Evolutionary conservation across 2,888 invertebrate species (phyloP), one percentile per base, ranked within the genome.

Genomic region (Tetheella fluctuosa): DNA sequence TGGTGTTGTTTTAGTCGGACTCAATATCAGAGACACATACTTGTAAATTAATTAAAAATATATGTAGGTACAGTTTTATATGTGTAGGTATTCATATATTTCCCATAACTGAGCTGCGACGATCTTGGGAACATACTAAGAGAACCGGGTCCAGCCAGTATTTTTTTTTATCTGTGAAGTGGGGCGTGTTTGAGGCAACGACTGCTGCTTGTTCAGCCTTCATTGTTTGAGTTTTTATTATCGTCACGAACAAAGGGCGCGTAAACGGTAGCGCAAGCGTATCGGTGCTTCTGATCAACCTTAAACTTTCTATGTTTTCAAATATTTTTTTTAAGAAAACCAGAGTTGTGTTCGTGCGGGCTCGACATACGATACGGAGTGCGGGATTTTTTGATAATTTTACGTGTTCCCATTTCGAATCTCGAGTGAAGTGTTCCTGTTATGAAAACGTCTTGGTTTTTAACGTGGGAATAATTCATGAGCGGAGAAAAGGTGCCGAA

Each of bases 151-250:
- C 80, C 48, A 48, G 81, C 80, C 20, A 48, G 81, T 70, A 76
- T 75, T 67, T 73, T 76, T 82, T 86, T 86, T 86, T 87, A 84
- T 84, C 80, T 78, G 75, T 82, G 83, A 84, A 88, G 88, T 85
- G 79, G 81, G 81, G 80, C 85, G 82, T 84, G 85, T 88, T 83
- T 81, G 85, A 85, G 81, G 84, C 85, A 79, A 77, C 80, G 79
- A 80, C 77, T 78, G 80, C 81, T 81, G 80, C 81, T 81, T 83
- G 76, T 85, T 84, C 81, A 77, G 81, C 73, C 78, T 73, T 77
- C 79, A 88, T 91, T 92, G 92, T 93, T 84, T 88, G 89, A 81
- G 85, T 88, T 91, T 89, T 91, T 91, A 89, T 90, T 88, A 87
- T 88, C 81, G 81, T 81, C 70, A 70, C 78, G 84, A 85, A 92